Evolutionary conservation across 1,140 invertebrate genomes (phyloP).

Genomic region (Notospermus geniculatus): DNA sequence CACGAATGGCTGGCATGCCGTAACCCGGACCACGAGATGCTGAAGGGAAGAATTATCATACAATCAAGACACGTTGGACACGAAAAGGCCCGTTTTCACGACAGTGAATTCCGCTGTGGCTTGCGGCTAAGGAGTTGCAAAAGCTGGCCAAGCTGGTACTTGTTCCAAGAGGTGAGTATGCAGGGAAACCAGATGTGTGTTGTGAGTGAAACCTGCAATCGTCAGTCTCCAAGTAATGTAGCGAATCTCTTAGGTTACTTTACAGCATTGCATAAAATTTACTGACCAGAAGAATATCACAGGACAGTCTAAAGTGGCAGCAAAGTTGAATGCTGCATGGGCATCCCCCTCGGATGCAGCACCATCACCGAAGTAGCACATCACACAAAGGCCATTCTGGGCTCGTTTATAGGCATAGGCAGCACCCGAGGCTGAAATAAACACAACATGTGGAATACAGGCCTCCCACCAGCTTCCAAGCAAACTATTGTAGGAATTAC

Average conservation of each 20-base stretch:
- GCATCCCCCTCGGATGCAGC: conserved; percentile 98
- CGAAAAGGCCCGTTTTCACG: no score
- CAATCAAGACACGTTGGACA: no score
- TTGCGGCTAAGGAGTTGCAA: no score
- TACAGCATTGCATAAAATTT: not conserved
- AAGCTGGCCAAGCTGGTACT: no score
- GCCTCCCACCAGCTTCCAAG: no score
- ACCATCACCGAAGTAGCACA: conserved; percentile 98
- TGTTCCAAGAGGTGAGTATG: conserved; percentile 14
- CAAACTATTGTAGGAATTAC: no score
- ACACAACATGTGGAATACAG: no score
- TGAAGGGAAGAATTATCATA: no score
- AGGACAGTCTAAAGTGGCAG: conserved; percentile 92
- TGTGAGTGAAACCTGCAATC: conserved; percentile 6
- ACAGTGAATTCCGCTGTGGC: no score
- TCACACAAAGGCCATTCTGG: conserved; percentile 69
- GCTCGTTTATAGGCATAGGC: conserved; percentile 51
- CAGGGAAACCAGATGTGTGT: not conserved
- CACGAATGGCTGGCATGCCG: conserved; percentile 86
- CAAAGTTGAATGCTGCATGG: conserved; percentile 98
- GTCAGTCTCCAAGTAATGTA: no score
- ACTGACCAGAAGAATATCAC: conserved; percentile 90
- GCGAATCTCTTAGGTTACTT: no score
- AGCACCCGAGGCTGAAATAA: conserved; percentile 42
- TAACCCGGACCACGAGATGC: conserved; percentile 84